Conservation (phyloP, 2,888 invertebrate genomes). For the Cerastis rubricosa region DNA sequence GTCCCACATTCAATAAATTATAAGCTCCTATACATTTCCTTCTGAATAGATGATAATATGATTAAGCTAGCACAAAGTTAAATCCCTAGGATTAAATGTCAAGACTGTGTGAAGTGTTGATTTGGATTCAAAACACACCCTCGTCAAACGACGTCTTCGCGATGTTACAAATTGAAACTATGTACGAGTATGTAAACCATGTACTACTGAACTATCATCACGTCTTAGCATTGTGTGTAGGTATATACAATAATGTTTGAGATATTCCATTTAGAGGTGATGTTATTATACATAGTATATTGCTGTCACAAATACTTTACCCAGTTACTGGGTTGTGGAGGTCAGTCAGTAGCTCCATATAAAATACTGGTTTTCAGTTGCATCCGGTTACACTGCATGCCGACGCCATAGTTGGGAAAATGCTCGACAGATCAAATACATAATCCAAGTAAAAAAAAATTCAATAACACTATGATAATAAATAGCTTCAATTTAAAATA, state of each 20-base stretch:
- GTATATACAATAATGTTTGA: background rate
- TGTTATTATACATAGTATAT: background rate
- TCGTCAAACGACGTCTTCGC: conserved; percentile 68
- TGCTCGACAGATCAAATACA: background rate
- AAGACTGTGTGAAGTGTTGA: conserved; percentile 52
- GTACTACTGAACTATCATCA: conserved; percentile 59
- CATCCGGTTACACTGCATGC: background rate
- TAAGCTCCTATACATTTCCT: conserved; percentile 2
- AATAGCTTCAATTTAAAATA: background rate
- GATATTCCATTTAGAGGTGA: background rate
- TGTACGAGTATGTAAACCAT: conserved; percentile 68
- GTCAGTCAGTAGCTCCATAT: background rate
- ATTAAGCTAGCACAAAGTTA: conserved; percentile 30
- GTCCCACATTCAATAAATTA: background rate
- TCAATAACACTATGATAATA: background rate
- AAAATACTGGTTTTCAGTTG: background rate
- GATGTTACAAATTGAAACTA: conserved; percentile 74
- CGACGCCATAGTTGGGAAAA: background rate
- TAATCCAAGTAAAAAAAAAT: background rate
- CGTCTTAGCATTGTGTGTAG: background rate
- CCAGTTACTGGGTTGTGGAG: background rate
- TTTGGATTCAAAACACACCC: conserved; percentile 70
- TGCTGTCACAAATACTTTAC: background rate
- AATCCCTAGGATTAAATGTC: conserved; percentile 48
- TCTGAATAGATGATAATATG: conserved; percentile 32